Conservation (phyloP, 2,888 invertebrate species). For the Leptinotarsa haldemani region DNA sequence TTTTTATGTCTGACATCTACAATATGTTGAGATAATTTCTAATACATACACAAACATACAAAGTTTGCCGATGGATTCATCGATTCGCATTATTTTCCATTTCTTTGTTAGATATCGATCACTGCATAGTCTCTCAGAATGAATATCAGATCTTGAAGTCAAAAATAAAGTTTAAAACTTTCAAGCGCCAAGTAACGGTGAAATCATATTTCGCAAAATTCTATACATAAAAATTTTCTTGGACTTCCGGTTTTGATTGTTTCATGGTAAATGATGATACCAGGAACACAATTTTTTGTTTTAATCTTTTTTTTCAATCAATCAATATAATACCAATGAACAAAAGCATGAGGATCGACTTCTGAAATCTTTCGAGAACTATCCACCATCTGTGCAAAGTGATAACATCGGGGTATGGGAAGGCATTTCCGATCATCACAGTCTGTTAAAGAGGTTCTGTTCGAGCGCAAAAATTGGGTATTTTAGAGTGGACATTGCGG, state of each 20-base stretch:
- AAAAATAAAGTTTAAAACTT: too few relatives aligned
- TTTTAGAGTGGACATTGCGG: slow-evolving; percentile 62
- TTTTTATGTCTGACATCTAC: too few relatives aligned
- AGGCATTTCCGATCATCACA: slow-evolving; percentile 69
- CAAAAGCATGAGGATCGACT: slow-evolving; percentile 39
- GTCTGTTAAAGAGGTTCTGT: slow-evolving; percentile 65
- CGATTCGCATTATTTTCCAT: too few relatives aligned
- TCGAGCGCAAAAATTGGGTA: slow-evolving; percentile 59
- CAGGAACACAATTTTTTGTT: neutral
- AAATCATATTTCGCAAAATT: neutral
- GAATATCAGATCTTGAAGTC: too few relatives aligned
- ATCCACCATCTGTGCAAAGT: slow-evolving; percentile 53
- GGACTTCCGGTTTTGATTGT: neutral
- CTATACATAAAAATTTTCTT: too few relatives aligned
- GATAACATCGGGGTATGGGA: slow-evolving; percentile 62
- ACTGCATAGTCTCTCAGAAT: too few relatives aligned
- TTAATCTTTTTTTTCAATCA: neutral
- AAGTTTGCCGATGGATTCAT: too few relatives aligned
- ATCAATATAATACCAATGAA: neutral
- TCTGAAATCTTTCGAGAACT: slow-evolving; percentile 36
- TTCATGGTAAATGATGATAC: neutral
- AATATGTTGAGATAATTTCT: too few relatives aligned
- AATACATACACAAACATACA: too few relatives aligned
- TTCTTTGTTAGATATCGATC: too few relatives aligned
- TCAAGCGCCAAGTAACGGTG: neutral